These are phyloP conservation scores for Melieria omissa DNA, from an alignment of 2,888 invertebrate species.

Conservation along the genomic window DNA sequence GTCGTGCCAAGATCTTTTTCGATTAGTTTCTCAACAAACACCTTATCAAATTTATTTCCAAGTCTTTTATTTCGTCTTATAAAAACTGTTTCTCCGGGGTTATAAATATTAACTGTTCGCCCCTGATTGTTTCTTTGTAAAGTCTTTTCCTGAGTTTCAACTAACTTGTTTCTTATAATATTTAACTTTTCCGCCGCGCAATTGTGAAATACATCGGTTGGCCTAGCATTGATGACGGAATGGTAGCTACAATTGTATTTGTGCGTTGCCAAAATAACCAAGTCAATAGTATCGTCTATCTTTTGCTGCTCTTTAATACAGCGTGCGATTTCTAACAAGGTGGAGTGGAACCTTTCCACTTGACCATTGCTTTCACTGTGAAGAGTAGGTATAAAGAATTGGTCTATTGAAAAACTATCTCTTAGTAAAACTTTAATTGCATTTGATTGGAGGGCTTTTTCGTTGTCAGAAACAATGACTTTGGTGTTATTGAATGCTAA, in stretches of 20 bases:
- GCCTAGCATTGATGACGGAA: slow-evolving; percentile 33
- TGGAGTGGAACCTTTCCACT: slow-evolving; percentile 26
- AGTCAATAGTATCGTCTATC: slow-evolving; percentile 2
- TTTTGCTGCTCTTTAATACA: slow-evolving; percentile 23
- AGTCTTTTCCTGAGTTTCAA: not conserved
- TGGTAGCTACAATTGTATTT: slow-evolving; percentile 34
- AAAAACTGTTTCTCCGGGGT: slow-evolving; percentile 21
- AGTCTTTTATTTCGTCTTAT: slow-evolving; percentile 20
- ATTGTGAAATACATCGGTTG: slow-evolving; percentile 15
- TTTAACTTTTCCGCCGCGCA: slow-evolving; percentile 11
- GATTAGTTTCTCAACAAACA: slow-evolving; percentile 22
- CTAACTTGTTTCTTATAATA: slow-evolving; percentile 1
- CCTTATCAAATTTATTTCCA: slow-evolving; percentile 18
- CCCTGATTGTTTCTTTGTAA: not conserved
- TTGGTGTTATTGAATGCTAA: slow-evolving; percentile 14
- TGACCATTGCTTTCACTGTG: slow-evolving; percentile 29
- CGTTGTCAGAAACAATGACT: too few relatives aligned
- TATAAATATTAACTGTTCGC: slow-evolving; percentile 8
- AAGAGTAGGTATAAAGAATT: slow-evolving; percentile 16
- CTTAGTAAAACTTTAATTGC: slow-evolving; percentile 10
- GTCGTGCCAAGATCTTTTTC: slow-evolving; percentile 22
- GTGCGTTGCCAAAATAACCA: slow-evolving; percentile 10
- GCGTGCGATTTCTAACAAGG: slow-evolving; percentile 24
- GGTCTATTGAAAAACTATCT: slow-evolving; percentile 2
- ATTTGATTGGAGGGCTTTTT: not conserved